A percentile compares a stretch with the other conserved stretches of the same genome.
Conservation (phyloP, 2,113 vertebrate species). For the Callocephalon fimbriatum region DNA sequence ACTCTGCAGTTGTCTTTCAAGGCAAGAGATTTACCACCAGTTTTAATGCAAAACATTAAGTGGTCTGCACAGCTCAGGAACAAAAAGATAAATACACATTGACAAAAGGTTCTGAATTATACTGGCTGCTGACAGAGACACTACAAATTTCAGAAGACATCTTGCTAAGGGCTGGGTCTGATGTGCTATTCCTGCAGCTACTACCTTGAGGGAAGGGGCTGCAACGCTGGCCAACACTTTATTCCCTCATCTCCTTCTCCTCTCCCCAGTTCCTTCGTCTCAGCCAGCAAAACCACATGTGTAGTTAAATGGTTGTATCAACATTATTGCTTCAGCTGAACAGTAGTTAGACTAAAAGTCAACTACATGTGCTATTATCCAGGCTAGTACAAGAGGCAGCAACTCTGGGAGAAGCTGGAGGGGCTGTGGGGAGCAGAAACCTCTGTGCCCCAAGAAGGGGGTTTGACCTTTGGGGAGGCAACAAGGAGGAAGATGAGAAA, state of each 20-base stretch:
- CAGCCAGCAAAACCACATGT: neutral
- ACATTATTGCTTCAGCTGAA: neutral
- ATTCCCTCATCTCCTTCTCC: neutral
- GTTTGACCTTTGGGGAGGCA: neutral
- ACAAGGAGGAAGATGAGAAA: neutral
- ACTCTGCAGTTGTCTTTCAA: neutral
- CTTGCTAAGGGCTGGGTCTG: neutral
- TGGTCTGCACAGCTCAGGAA: neutral
- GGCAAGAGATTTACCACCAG: neutral
- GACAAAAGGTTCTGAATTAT: neutral
- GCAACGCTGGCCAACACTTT: accelerated
- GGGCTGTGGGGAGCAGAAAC: neutral
- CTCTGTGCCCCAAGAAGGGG: accelerated
- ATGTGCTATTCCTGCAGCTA: neutral
- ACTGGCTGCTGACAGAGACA: neutral
- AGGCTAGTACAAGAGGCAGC: neutral
- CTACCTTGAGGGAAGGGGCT: neutral
- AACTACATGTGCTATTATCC: neutral
- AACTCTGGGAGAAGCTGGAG: neutral
- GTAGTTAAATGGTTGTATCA: neutral
- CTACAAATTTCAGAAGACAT: neutral
- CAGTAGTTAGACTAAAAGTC: neutral
- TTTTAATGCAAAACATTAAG: neutral
- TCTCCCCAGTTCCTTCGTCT: neutral
- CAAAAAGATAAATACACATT: neutral